Percentiles rank a stretch among this genome's conserved stretches.
Evolutionary conservation across 1,140 invertebrate species (phyloP).

Genomic region (Drosophila busckii): DNA sequence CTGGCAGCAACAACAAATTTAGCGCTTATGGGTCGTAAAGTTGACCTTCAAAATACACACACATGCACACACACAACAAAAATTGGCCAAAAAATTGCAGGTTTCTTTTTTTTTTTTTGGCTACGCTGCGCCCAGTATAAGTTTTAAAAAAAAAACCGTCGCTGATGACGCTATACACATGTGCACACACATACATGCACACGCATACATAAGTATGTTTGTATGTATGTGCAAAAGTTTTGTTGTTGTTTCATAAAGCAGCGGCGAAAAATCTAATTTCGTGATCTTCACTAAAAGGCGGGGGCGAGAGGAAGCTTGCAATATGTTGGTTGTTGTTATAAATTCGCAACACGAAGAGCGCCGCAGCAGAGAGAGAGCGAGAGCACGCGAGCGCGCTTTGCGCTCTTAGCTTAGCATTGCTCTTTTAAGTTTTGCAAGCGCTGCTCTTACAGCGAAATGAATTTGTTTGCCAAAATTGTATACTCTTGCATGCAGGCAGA

Average conservation of each 20-base stretch:
- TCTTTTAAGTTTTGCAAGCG: no score
- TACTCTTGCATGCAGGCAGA: no score
- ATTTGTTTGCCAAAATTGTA: no score
- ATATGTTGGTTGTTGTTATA: no score
- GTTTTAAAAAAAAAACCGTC: slow-evolving; percentile 29
- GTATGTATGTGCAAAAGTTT: no score
- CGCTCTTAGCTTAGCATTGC: no score
- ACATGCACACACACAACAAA: slow-evolving; percentile 36
- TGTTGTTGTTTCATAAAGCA: slow-evolving; percentile 64
- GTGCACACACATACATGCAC: no score
- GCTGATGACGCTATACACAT: slow-evolving; percentile 69
- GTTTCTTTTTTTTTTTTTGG: slow-evolving; percentile 52
- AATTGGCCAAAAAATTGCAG: slow-evolving; percentile 75
- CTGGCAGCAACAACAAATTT: slow-evolving; percentile 58
- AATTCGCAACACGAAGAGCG: no score
- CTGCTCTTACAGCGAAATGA: no score
- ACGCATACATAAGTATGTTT: no score
- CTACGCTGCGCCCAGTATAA: slow-evolving; percentile 75
- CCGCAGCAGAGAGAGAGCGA: slow-evolving; percentile 6
- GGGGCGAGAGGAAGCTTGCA: no score
- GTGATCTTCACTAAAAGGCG: slow-evolving; percentile 63
- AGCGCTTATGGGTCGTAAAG: slow-evolving; percentile 78
- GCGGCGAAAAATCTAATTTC: slow-evolving; percentile 63
- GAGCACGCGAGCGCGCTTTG: no score
- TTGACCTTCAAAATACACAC: slow-evolving; percentile 74